Base-by-base conservation (phyloP, 2,888 invertebrate species). In the Pterostichus madidus region DNA sequence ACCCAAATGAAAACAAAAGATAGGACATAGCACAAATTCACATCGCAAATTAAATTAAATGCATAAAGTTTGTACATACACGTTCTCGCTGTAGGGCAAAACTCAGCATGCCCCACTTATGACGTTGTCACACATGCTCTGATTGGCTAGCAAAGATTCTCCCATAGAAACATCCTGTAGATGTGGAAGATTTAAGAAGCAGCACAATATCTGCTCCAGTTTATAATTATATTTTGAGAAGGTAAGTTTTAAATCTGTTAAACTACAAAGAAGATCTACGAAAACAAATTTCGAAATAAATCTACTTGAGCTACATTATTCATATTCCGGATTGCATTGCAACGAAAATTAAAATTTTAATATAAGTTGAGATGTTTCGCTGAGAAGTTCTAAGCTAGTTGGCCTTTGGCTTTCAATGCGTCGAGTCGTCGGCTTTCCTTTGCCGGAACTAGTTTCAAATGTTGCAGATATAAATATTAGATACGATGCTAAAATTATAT, bases 401-500 rank as follows among this genome's bases (percentile, higher is more conserved):
- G 15, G 24, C 24, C 2, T 24, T 24, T 24, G 24, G 39, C 13
- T 35, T 39, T 64, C 64, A 68, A 68, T 68, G 64, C 35, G 64
- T 13, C 15, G 39, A 39, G n/a, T 59, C 59, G 59, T 59, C 39
- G 17, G 64, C 13, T 68, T 24, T 24, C 24, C 64, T 68, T 68
- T 15, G 31, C 59, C 24, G 59, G 59, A 56, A 35, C 39, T 39
- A 15, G 64, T 68, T 68, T 68, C 39, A 39, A 68, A 68, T 68
- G 64, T 68, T 68, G 64, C 64, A 39, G 39, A 68, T 68, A 39
- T 68, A 39, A 68, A 68, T 68, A 68, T 68, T 68, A 68, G 39
- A 59, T 59, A 59, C 31, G 59, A 59, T 59, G 59, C 59, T 31
- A 31, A 68, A 68, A 68, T 68, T 68, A 68, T 68, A 68, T 68